A percentile compares a stretch with the other conserved stretches of the same genome.
phyloP scores from a whole-genome alignment of 2,113 vertebrate species.

The Ameiurus melas region DNA sequence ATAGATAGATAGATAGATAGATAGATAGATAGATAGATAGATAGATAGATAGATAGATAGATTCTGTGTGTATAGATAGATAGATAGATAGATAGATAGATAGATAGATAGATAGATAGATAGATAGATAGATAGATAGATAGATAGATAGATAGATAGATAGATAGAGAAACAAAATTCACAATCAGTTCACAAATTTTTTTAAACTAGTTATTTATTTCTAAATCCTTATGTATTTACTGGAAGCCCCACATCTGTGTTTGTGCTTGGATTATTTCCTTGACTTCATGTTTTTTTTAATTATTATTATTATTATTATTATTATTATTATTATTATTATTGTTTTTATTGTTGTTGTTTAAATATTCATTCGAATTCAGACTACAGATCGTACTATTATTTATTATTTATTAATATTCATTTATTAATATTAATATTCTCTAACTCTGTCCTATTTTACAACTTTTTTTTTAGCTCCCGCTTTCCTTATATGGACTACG shows the following conservation, averaged over 20 bases:
- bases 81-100: too few relatives aligned
- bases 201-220: too few relatives aligned
- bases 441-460: neutral
- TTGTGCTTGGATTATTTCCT: neutral
- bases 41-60: too few relatives aligned
- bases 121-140: too few relatives aligned
- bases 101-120: too few relatives aligned
- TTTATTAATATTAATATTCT: neutral
- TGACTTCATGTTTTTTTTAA: neutral
- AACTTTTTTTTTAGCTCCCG: neutral
- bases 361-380: neutral
- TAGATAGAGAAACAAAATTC: neutral
- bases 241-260: neutral
- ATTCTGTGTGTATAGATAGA: too few relatives aligned
- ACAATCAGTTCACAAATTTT: too few relatives aligned
- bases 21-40: too few relatives aligned
- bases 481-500: neutral
- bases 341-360: neutral
- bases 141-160: too few relatives aligned
- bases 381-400: neutral
- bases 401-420: neutral
- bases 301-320: too few relatives aligned
- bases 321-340: too few relatives aligned
- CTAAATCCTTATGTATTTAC: neutral
- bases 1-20: too few relatives aligned